Conservation (phyloP, 2,113 vertebrate species). For the Spermophilus dauricus region DNA sequence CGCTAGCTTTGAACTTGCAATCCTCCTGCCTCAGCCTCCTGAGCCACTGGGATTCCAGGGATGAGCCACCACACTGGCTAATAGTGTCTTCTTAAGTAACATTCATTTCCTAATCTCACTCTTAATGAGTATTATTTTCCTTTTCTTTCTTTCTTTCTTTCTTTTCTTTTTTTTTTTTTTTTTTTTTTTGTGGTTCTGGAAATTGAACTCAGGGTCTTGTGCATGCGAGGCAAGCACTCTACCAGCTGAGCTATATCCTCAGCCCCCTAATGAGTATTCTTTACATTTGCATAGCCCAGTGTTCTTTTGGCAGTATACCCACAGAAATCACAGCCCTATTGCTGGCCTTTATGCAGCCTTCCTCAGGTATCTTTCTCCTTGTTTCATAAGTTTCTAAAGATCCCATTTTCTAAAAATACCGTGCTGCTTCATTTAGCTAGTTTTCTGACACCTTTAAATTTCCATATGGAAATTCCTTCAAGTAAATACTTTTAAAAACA, state of each 20-base stretch:
- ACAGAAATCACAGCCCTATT: neutral
- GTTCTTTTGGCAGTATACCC: neutral
- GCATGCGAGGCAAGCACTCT: no score
- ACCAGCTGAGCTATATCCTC: no score
- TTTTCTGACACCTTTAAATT: slow-evolving; percentile 49
- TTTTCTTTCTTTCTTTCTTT: no score
- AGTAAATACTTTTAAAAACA: slow-evolving; percentile 45
- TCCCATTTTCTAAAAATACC: slow-evolving; percentile 54
- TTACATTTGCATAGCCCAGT: neutral
- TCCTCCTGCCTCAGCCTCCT: no score
- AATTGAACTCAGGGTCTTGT: no score
- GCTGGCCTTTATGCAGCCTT: slow-evolving; percentile 1
- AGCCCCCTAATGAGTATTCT: neutral
- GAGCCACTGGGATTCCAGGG: no score
- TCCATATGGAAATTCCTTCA: slow-evolving; percentile 14
- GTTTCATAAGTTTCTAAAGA: slow-evolving; percentile 49
- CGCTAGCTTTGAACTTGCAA: no score
- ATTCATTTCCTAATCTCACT: neutral
- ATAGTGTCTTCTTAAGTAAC: slow-evolving; percentile 52
- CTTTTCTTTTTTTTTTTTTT: no score
- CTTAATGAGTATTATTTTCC: neutral
- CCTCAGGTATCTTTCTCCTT: neutral
- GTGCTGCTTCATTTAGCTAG: slow-evolving; percentile 48
- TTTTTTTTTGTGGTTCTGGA: no score
- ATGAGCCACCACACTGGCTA: neutral